Percentiles rank a stretch among this genome's conserved stretches.
These are phyloP conservation scores for Alloplasta piceator DNA, from an alignment of 2,888 invertebrate genomes.

Conservation along the genomic window DNA sequence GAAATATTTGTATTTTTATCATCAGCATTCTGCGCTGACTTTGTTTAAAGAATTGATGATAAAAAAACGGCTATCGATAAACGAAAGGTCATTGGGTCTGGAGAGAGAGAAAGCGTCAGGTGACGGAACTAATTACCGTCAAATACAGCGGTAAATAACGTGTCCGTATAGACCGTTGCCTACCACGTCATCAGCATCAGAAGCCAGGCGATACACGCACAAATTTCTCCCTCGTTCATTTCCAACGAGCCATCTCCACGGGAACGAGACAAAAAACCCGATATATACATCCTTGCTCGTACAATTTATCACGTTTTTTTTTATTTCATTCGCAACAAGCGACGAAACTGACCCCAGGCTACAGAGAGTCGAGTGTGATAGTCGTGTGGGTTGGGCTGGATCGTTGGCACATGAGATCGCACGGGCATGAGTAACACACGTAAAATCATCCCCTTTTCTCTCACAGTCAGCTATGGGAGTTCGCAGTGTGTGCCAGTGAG, in stretches of 20 bases:
- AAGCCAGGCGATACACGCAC: not conserved
- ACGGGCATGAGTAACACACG: too few relatives aligned
- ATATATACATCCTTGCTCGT: constrained; percentile 41
- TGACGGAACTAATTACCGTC: not conserved
- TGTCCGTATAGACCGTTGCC: not conserved
- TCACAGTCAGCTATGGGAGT: not conserved
- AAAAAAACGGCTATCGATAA: too few relatives aligned
- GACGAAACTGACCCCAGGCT: constrained; percentile 18
- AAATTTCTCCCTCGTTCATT: constrained; percentile 13
- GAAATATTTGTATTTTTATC: too few relatives aligned
- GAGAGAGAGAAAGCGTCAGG: not conserved
- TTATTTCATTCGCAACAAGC: constrained; percentile 26
- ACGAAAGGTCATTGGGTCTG: too few relatives aligned
- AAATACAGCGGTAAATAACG: not conserved
- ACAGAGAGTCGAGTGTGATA: not conserved
- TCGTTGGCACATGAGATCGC: not conserved
- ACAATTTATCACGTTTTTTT: constrained; percentile 57
- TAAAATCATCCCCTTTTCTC: too few relatives aligned
- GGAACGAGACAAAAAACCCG: not conserved
- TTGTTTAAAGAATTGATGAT: too few relatives aligned
- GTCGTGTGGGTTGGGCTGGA: not conserved
- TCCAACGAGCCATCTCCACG: not conserved
- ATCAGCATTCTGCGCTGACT: too few relatives aligned
- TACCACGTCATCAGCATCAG: constrained; percentile 14
- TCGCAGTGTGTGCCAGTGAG: constrained; percentile 32